Percentiles rank a stretch among this genome's conserved stretches.
phyloP scores from a whole-genome alignment of 2,888 invertebrate genomes.

The Lasioglossum oenotherae region DNA sequence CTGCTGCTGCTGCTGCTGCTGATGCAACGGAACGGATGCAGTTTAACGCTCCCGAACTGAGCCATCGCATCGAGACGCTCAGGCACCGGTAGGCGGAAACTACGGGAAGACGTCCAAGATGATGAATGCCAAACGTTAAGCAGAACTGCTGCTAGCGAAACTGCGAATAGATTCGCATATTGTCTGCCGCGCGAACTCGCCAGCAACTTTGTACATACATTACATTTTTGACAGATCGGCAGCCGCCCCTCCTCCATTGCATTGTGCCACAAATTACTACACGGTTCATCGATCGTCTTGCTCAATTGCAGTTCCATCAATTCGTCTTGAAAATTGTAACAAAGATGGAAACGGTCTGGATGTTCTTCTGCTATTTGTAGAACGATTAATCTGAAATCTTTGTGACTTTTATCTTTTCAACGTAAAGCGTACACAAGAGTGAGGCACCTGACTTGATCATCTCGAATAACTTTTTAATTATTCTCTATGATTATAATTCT shows the following conservation, averaged over 20 bases:
- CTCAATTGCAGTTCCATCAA: not conserved
- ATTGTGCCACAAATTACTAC: not conserved
- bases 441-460: too few relatives aligned
- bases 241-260: not conserved
- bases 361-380: too few relatives aligned
- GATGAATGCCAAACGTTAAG: slow-evolving; percentile 68
- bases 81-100: slow-evolving; percentile 34
- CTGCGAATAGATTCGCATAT: slow-evolving; percentile 52
- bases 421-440: too few relatives aligned
- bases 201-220: slow-evolving; percentile 17
- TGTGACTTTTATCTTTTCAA: too few relatives aligned
- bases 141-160: slow-evolving; percentile 48
- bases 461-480: too few relatives aligned
- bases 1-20: slow-evolving; percentile 2
- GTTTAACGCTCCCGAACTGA: slow-evolving; percentile 62
- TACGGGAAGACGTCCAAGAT: slow-evolving; percentile 63
- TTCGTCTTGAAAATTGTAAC: not conserved
- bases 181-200: slow-evolving; percentile 29
- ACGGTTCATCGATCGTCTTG: not conserved
- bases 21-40: slow-evolving; percentile 51
- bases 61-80: slow-evolving; percentile 57
- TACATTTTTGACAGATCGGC: slow-evolving; percentile 16
- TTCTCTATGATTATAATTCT: too few relatives aligned
- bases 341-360: not conserved
- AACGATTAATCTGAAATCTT: too few relatives aligned